Evolutionary conservation across 2,797 vertebrate genomes (phyloP).

Genomic region (Silurus lanzhouensis): DNA sequence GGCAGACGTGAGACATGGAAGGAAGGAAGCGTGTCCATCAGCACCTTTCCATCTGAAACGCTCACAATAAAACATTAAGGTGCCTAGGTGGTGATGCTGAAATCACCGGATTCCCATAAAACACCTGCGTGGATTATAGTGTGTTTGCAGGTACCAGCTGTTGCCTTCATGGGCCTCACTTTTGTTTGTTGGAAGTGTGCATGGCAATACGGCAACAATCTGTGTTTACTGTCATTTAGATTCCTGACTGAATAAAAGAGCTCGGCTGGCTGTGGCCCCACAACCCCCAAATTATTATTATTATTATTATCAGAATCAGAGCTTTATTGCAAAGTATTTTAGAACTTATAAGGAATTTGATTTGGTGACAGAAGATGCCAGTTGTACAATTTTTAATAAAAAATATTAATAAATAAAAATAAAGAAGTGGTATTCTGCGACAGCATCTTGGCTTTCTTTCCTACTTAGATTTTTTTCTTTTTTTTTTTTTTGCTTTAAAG

Average conservation of each 20-base stretch:
- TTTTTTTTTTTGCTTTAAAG: no score
- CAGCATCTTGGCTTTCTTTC: no score
- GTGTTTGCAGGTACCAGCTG: conserved; percentile 50
- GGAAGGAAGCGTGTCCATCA: conserved; percentile 23
- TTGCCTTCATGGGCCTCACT: conserved; percentile 33
- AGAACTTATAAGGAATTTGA: no score
- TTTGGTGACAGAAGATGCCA: no score
- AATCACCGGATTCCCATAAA: conserved; percentile 44
- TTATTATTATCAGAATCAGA: no score
- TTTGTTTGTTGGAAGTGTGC: conserved; percentile 10
- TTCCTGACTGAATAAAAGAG: background rate
- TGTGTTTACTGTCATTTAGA: background rate
- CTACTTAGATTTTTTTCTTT: no score
- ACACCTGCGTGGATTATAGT: conserved; percentile 51
- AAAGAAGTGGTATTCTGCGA: no score
- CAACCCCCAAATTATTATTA: no score
- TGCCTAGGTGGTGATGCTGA: conserved; percentile 50
- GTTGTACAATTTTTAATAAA: no score
- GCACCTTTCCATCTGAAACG: conserved; percentile 15
- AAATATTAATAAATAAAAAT: no score
- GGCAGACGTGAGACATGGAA: conserved; percentile 7
- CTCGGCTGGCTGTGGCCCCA: background rate
- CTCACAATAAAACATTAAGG: conserved; percentile 40
- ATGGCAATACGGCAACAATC: background rate
- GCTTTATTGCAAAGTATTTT: no score